Percentiles rank a stretch among this genome's conserved stretches.
Evolutionary conservation across 2,797 vertebrate genomes (phyloP).

Genomic region (Ispidina picta): DNA sequence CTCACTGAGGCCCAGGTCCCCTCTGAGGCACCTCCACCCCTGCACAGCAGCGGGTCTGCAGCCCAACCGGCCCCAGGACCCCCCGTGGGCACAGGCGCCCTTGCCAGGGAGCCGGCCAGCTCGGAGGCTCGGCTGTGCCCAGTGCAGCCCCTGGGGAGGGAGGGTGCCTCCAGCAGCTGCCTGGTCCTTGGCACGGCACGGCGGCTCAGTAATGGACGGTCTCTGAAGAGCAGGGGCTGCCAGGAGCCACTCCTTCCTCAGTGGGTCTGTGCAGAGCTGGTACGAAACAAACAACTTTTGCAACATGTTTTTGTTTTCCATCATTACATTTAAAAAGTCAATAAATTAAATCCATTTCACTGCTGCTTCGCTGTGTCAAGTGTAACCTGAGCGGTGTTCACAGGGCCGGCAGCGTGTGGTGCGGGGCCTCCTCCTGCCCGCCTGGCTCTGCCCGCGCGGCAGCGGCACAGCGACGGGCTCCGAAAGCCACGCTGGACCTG

Average conservation of each 20-base stretch:
- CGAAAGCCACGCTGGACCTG: rapidly evolving
- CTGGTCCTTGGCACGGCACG: background rate
- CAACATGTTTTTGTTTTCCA: slow-evolving; percentile 61
- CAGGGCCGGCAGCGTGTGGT: background rate
- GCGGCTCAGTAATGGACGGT: background rate
- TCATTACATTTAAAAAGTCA: slow-evolving; percentile 37
- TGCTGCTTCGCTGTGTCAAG: slow-evolving; percentile 10
- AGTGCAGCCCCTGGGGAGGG: background rate
- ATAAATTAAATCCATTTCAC: slow-evolving; percentile 29
- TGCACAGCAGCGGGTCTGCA: rapidly evolving
- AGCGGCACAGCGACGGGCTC: rapidly evolving
- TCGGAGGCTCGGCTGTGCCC: background rate
- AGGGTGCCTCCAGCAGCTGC: slow-evolving; percentile 1
- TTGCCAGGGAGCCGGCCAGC: rapidly evolving
- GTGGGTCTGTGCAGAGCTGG: background rate
- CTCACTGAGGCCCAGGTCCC: background rate
- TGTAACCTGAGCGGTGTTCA: slow-evolving; percentile 12
- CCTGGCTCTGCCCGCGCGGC: background rate
- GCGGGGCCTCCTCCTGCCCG: background rate
- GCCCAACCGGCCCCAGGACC: rapidly evolving
- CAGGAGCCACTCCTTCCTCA: slow-evolving; percentile 53
- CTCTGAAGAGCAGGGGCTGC: background rate
- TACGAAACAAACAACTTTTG: slow-evolving; percentile 65
- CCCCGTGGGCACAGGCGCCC: rapidly evolving
- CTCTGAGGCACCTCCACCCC: background rate